phyloP scores from a whole-genome alignment of 2,113 vertebrate species.

The Urocynchramus pylzowi region DNA sequence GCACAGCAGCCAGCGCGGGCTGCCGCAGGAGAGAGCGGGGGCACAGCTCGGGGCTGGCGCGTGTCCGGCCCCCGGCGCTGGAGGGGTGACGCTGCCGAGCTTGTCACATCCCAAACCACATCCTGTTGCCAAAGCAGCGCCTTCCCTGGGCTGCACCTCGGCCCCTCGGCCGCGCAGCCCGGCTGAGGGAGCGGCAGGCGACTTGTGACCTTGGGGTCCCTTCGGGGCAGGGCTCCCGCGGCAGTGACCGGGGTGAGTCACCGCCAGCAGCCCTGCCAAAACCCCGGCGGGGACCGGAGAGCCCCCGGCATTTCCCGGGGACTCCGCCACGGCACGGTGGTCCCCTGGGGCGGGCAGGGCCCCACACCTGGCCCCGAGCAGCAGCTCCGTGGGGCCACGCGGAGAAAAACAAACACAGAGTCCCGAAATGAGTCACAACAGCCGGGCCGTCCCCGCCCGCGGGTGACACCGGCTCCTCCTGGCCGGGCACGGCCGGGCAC shows the following conservation, averaged over 20 bases:
- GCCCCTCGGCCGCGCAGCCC: neutral
- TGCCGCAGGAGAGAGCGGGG: fast-evolving
- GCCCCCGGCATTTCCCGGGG: constrained; percentile 16
- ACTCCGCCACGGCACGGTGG: neutral
- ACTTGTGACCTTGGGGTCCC: neutral
- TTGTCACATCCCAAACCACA: constrained; percentile 20
- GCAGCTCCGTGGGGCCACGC: neutral
- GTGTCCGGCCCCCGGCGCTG: fast-evolving
- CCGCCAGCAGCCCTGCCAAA: neutral
- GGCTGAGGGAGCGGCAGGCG: neutral
- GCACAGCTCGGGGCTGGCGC: neutral
- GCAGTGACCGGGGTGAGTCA: neutral
- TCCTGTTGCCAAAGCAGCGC: constrained; percentile 2
- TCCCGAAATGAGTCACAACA: neutral
- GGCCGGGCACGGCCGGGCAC: fast-evolving
- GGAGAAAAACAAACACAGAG: neutral
- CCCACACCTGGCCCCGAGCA: neutral
- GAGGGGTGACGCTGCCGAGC: neutral
- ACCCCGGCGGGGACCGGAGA: neutral
- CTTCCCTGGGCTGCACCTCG: neutral
- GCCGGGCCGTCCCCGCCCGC: neutral
- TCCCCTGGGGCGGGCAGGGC: neutral
- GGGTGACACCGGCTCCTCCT: neutral
- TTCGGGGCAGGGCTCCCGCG: fast-evolving
- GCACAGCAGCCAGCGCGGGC: neutral